Percentiles rank a stretch among this genome's conserved stretches.
Evolutionary conservation across 1,140 invertebrate species (phyloP).

Genomic region (Rhyzopertha dominica): DNA sequence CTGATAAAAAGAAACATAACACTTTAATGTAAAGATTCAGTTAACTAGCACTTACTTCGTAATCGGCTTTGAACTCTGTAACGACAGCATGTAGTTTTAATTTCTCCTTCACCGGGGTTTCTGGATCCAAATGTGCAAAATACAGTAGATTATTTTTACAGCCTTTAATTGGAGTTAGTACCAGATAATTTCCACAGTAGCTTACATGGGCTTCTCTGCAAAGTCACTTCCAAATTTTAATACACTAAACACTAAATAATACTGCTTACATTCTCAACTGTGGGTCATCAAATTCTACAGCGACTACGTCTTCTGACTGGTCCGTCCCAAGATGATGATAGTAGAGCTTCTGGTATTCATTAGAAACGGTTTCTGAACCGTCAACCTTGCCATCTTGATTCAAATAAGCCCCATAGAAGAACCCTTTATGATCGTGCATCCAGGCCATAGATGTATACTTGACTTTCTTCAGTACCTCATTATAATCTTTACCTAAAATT

Average conservation of each 20-base stretch:
- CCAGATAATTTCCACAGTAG: slow-evolving; percentile 85
- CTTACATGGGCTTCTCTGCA: slow-evolving; percentile 74
- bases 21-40: slow-evolving; percentile 11
- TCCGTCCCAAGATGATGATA: slow-evolving; percentile 86
- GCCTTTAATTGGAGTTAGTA: slow-evolving; percentile 73
- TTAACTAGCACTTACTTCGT: slow-evolving; percentile 62
- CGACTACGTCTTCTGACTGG: slow-evolving; percentile 83
- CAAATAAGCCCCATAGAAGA: slow-evolving; percentile 89
- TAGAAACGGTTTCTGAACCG: slow-evolving; percentile 84
- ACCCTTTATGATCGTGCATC: slow-evolving; percentile 91
- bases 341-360: slow-evolving; percentile 88
- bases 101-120: slow-evolving; percentile 56
- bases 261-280: slow-evolving; percentile 77
- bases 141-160: slow-evolving; percentile 87
- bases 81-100: slow-evolving; percentile 71
- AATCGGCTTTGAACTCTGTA: slow-evolving; percentile 89
- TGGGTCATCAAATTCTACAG: slow-evolving; percentile 89
- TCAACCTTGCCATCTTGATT: slow-evolving; percentile 75
- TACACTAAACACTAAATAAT: background rate
- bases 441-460: slow-evolving; percentile 90
- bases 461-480: slow-evolving; percentile 83
- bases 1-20: slow-evolving; percentile 52
- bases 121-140: slow-evolving; percentile 67
- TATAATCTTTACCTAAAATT: slow-evolving; percentile 66
- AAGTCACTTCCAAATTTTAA: slow-evolving; percentile 18